Conservation (phyloP, 2,797 vertebrate genomes). For the Eptatretus atami region DNA sequence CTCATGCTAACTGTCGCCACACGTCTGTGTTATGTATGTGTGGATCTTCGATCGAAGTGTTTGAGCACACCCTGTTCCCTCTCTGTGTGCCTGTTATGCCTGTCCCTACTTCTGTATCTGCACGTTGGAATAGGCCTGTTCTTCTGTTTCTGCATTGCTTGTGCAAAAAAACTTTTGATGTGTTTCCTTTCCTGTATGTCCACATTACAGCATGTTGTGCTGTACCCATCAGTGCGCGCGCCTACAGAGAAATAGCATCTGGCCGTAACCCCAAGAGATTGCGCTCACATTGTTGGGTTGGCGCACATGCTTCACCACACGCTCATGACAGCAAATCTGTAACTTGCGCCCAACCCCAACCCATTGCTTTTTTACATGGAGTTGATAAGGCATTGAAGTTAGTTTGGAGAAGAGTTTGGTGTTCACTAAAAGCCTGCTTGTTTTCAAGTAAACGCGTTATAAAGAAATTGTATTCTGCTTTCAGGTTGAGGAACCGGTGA, state of each 20-base stretch:
- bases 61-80: too few species aligned
- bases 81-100: too few species aligned
- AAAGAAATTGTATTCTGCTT: not conserved
- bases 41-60: too few species aligned
- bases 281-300: conserved; percentile 77
- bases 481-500: conserved; percentile 44
- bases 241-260: conserved; percentile 51
- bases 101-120: too few species aligned
- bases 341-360: conserved; percentile 36
- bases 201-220: conserved; percentile 30
- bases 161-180: too few species aligned
- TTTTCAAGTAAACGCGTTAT: not conserved
- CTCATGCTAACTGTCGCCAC: too few species aligned
- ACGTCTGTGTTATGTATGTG: too few species aligned
- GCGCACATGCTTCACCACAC: conserved; percentile 79
- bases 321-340: conserved; percentile 67
- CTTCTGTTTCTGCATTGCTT: too few species aligned
- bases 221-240: conserved; percentile 68
- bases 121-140: too few species aligned
- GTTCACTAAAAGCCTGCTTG: not conserved
- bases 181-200: not conserved
- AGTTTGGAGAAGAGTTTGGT: not conserved
- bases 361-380: conserved; percentile 54
- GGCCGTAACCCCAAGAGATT: conserved; percentile 76
- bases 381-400: conserved; percentile 28